Conservation (phyloP, 1,140 invertebrate genomes). For the Parapsyche elsis region DNA sequence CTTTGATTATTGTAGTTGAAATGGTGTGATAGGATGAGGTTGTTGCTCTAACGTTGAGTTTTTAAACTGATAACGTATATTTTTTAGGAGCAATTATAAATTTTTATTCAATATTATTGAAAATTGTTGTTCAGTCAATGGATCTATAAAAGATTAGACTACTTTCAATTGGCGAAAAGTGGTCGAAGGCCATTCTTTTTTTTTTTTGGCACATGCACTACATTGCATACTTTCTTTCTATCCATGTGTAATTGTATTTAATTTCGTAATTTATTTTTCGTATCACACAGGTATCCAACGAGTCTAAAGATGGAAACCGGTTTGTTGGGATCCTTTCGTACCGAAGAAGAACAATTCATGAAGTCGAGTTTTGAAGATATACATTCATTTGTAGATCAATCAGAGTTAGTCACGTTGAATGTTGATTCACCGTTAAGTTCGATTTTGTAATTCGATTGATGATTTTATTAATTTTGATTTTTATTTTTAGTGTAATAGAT, state of each 20-base stretch:
- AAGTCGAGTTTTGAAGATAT: slow-evolving; percentile 17
- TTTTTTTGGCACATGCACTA: too few relatives aligned
- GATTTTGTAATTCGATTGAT: not conserved
- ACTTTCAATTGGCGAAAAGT: too few relatives aligned
- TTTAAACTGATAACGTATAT: too few relatives aligned
- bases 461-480: slow-evolving; percentile 18
- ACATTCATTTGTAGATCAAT: slow-evolving; percentile 24
- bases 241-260: not conserved
- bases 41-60: too few relatives aligned
- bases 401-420: slow-evolving; percentile 25
- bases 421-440: not conserved
- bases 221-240: too few relatives aligned
- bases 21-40: too few relatives aligned
- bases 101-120: too few relatives aligned
- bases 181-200: too few relatives aligned
- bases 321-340: slow-evolving; percentile 45
- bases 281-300: not conserved
- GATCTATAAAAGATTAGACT: too few relatives aligned
- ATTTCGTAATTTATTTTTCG: not conserved
- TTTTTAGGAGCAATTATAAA: too few relatives aligned
- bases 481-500: slow-evolving; percentile 34
- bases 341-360: slow-evolving; percentile 50
- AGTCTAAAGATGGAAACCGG: slow-evolving; percentile 46
- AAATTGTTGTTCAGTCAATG: too few relatives aligned
- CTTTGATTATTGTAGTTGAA: too few relatives aligned